phyloP scores from a whole-genome alignment of 2,113 vertebrate genomes.

The Gallinago paraguaiae region DNA sequence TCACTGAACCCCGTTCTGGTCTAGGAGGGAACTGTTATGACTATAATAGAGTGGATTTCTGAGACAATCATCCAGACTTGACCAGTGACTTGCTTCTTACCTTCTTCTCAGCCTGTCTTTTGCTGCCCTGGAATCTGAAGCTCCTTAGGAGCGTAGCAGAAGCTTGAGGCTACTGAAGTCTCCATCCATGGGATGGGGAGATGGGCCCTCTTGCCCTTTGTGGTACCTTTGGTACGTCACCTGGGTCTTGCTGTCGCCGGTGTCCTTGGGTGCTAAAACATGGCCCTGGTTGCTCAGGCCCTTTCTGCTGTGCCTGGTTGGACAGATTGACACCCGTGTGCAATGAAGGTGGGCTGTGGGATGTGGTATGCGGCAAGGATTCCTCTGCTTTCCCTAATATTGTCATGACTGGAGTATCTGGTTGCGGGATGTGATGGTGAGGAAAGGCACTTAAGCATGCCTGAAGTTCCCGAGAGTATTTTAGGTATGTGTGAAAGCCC shows the following conservation, averaged over 20 bases:
- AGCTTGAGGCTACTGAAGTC: neutral
- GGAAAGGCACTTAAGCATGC: neutral
- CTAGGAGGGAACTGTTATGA: neutral
- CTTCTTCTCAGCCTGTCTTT: neutral
- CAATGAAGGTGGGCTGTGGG: accelerated
- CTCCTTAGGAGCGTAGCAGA: neutral
- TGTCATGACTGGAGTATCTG: too few species aligned
- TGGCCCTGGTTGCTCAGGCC: neutral
- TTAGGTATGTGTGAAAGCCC: neutral
- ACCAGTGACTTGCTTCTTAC: neutral
- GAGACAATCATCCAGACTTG: neutral
- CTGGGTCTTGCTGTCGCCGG: neutral
- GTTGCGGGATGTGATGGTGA: neutral
- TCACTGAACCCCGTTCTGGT: accelerated
- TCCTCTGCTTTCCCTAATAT: neutral
- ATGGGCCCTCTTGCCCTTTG: neutral
- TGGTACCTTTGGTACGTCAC: neutral
- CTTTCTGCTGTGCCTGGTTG: neutral
- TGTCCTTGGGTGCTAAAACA: neutral
- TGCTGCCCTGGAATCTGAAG: neutral
- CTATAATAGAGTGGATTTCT: neutral
- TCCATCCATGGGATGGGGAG: neutral
- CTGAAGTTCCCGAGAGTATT: too few species aligned
- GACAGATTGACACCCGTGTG: accelerated
- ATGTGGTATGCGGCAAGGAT: accelerated